Evolutionary conservation across 1,140 invertebrate genomes (phyloP).

Genomic region (Neuroterus valhalla): DNA sequence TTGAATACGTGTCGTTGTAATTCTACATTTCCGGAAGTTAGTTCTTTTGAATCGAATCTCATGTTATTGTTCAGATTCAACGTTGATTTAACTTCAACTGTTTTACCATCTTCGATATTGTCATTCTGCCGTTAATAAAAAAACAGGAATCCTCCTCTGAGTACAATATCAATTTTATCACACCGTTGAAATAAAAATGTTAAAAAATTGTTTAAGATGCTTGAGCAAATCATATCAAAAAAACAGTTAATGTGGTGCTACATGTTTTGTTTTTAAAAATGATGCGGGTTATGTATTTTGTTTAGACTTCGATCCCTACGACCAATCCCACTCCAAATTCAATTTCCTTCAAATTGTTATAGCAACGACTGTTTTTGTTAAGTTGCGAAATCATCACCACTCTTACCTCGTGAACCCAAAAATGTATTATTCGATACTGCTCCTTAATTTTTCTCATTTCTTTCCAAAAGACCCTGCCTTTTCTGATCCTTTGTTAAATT

Average conservation of each 20-base stretch:
- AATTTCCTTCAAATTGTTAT: conserved; percentile 41
- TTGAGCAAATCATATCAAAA: conserved; percentile 31
- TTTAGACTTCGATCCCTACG: background rate
- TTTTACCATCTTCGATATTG: background rate
- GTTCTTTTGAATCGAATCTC: conserved; percentile 9
- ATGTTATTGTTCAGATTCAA: conserved; percentile 25
- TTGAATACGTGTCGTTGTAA: conserved; percentile 3
- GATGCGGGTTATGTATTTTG: background rate
- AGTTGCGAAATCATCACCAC: conserved; percentile 43
- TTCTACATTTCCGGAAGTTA: background rate
- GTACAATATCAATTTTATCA: background rate
- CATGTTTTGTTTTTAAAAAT: conserved; percentile 4
- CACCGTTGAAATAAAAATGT: conserved; percentile 1
- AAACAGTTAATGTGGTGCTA: background rate
- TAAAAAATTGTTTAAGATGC: conserved; percentile 1
- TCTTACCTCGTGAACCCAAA: conserved; percentile 51
- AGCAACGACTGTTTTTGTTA: conserved; percentile 54
- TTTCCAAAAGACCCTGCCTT: conserved; percentile 28
- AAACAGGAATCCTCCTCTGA: background rate
- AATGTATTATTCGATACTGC: conserved; percentile 32
- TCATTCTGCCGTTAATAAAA: conserved; percentile 6
- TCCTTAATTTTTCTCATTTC: background rate
- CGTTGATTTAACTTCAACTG: conserved; percentile 10
- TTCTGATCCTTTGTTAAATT: conserved; percentile 15
- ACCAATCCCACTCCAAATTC: background rate